Percentiles rank a stretch among this genome's conserved stretches.
These are phyloP conservation scores for Chaetodon trifascialis DNA, from an alignment of 2,113 vertebrate species.

Conservation along the genomic window DNA sequence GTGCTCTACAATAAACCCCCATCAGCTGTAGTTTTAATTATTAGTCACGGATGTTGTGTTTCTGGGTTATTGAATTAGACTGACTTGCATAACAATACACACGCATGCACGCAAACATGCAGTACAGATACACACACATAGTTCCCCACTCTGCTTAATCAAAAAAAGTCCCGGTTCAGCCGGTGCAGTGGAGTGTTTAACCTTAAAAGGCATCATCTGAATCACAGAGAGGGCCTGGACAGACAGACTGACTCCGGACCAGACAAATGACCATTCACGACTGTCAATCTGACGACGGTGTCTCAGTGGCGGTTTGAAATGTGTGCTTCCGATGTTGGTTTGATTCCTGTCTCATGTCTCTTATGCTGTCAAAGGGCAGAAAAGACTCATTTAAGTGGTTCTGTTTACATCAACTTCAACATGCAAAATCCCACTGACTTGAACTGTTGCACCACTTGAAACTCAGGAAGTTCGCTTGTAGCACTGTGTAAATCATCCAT, in stretches of 20 bases:
- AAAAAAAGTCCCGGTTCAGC: slow-evolving; percentile 31
- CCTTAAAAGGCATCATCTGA: slow-evolving; percentile 66
- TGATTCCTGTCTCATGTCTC: slow-evolving; percentile 24
- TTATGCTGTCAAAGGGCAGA: background rate
- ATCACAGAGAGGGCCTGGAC: background rate
- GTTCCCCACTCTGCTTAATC: slow-evolving; percentile 20
- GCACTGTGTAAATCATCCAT: too few species aligned
- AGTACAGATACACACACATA: background rate
- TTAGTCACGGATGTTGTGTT: background rate
- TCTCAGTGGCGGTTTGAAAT: background rate
- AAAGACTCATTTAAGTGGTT: background rate
- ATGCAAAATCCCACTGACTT: too few species aligned
- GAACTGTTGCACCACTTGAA: background rate
- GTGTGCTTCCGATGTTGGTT: background rate
- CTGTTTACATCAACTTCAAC: background rate
- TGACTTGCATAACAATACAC: background rate
- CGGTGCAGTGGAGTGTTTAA: slow-evolving; percentile 29
- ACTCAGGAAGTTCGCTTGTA: background rate
- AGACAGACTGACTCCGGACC: slow-evolving; percentile 45
- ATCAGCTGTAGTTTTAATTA: background rate
- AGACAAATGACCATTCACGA: slow-evolving; percentile 10
- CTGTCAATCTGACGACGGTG: slow-evolving; percentile 9
- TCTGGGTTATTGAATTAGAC: slow-evolving; percentile 21
- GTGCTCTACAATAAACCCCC: background rate
- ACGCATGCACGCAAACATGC: background rate